Base-by-base conservation (phyloP, 1,140 invertebrate genomes). In the Pseudomyrmex cubaensis region DNA sequence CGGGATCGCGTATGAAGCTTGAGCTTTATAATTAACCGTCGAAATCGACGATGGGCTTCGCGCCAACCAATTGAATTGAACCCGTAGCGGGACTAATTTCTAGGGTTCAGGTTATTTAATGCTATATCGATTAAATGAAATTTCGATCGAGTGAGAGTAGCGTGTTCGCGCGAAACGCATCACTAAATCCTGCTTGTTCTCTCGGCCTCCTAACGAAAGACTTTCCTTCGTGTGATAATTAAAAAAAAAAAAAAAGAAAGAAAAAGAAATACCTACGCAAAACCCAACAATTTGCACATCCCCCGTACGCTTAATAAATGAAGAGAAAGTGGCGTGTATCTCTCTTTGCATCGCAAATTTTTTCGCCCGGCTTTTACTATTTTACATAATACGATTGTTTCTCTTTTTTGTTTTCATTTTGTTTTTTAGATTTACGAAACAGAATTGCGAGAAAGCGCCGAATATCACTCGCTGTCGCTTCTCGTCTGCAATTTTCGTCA, bases 41-140 rank as follows among this genome's bases (percentile, higher is more conserved):
- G 56, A 4, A 61, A 80, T 80, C 66, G 76, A 72, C 35, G 44
- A 48, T 54, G 76, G 64, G 76, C 54, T 59, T 70, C 46, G 54
- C 48, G 74, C 74, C 74, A 76, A 12, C 64, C 64, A 70, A 70
- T 78, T 72, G 66, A 80, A 80, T 72, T 59, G 64, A 63, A 50
- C 17, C 22, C 22, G 52, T 25, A 0, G 54, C 44, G 64, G 15
- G 15, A 44, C 44, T 25, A 80, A 72, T 80, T 80, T 80, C 66
- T 17, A 72, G 44, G 3, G 64, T 25, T 35, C n/a, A 13, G 8
- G 15, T 80, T 67, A 72, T 72, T 35, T 61, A 80, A 80, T 22
- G 20, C 52, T 48, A 61, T 48, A 59, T 72, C 66, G 76, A 50
- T n/a, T 59, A 59, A 80, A 80, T 54, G 44, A 72, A 61, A 59